Base-by-base conservation (phyloP, 2,888 invertebrate genomes). In the Leptinotarsa tumamoca region DNA sequence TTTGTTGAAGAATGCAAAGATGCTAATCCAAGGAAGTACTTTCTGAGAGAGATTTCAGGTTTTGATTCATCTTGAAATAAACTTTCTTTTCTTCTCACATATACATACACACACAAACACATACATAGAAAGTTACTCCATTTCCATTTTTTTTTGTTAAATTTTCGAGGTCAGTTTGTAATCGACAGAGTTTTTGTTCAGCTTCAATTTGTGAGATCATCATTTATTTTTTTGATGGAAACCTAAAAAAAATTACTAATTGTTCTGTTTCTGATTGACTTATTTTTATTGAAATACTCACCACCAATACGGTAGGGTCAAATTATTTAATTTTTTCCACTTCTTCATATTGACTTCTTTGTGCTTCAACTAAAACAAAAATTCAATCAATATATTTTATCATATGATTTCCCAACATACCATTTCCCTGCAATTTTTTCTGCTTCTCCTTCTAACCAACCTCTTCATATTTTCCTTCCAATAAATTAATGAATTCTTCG, bases 331-430 rank as follows among this genome's bases (percentile, higher is more conserved):
- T 88, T 67, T 89, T 89, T 76, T 91, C 89, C 63, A 90, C 89
- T 83, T 93, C 92, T 72, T 91, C 10, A 10, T 91, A 51, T 90
- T 89, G 71, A 93, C 90, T 85, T 93, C 92, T 82, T 92, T 92
- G 78, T 91, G 84, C 92, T 91, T 90, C 85, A 91, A 90, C 92
- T 91, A 21, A 13, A 77, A 89, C 75, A 81, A 90, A 79, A 79
- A 74, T 49, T n/a, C 15, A 67, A 76, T 23, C 17, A 61, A 68
- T 52, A 43, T 94, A 95, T 95, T 91, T 94, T 94, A 70, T 92
- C 90, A 86, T 95, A 95, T 92, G 95, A 93, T 87, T 93, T 91
- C 84, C 93, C 94, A 84, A 95, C 88, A 88, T 95, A 84, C 95
- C 88, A 88, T 95, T 95, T 80, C 91, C 91, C 21, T 89, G 89